Evolutionary conservation across 2,888 invertebrate genomes (phyloP), one percentile per base, ranked within the genome.

Genomic region (Seira ritae): DNA sequence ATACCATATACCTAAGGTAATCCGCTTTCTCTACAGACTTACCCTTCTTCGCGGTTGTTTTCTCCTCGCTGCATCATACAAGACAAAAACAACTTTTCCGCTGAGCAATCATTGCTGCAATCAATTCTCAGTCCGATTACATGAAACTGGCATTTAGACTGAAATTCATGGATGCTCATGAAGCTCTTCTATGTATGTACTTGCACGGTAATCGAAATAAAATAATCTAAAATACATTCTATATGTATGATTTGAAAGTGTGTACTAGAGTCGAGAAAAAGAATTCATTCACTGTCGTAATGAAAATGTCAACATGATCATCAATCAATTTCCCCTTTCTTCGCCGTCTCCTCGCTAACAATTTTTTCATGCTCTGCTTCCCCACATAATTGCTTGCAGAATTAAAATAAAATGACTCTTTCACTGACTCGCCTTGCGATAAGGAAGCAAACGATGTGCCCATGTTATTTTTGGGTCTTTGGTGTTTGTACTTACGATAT

Each of bases 271-370:
- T n/a, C n/a, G n/a, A n/a, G n/a, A n/a, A n/a, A n/a, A n/a, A n/a
- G n/a, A n/a, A n/a, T n/a, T n/a, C 20, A n/a, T 55, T 65, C 22
- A 10, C 70, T 66, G 80, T 74, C 80, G 78, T 87, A 88, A 87
- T 87, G 87, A 88, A 86, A 88, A 88, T 86, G 87, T 88, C 87
- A 88, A 79, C 85, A 77, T 65, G 84, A 86, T 88, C 88, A 88
- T 88, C 88, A 87, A 88, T 88, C 88, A 87, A 87, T 86, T 86
- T 86, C 76, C 80, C 87, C 79, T 82, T 82, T 50, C 84, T 70
- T 72, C 75, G 82, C 31, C 8, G 46, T 20, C 22, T 23, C 72
- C 37, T 80, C 71, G 83, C 77, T 77, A 81, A 84, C 83, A 85
- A 81, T 86, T 86, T 87, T 87, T 87, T 86, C 87, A 87, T 80